Base-by-base conservation (phyloP, 2,113 vertebrate genomes). In the Pterocles orientalis region DNA sequence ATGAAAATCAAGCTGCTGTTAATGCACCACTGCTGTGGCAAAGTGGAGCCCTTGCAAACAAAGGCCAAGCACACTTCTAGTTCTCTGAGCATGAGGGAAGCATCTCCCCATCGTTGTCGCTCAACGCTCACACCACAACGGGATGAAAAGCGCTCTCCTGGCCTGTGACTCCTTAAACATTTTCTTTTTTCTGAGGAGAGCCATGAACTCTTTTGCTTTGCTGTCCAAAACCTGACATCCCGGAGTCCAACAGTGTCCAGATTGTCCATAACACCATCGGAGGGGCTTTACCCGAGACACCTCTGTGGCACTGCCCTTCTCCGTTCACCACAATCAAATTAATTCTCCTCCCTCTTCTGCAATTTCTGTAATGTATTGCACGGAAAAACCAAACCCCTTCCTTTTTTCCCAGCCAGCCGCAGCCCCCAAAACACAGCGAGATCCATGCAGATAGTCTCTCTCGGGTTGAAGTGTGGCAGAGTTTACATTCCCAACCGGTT, bases 1-100 rank as follows among this genome's bases (percentile, higher is more conserved):
- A 97, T 91, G 41, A 89, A 94, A 89, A 94, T 82, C 91, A 94
- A 91, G 57, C 84, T 82, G 75, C 50, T 94, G 72, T 89, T 95
- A 97, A 92, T 82, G 91, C 84, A 87, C 75, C 84, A 23, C 85
- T 85, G 68, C 70, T 56, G 78, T 82, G 81, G 91, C 73, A 50
- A 82, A 91, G 94, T 6, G 18, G 78, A 92, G 57, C 65, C 72
- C 61, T 77, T n/a, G 69, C 47, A 95, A 84, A 53, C 0, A 3
- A 66, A 68, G 82, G 73, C 80, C 91, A 70, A 88, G 54, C 21
- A 7, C 33, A 11, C 41, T 25, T 18, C 45, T 60, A 3, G n/a
- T 26, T 62, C 76, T 78, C 47, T 7, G 33, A 86, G 65, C 9
- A 0, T 0, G 1, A 82, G 53, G 26, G 62, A 89, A 75, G 53